Conservation (phyloP, 2,113 vertebrate species). For the Cardinalis cardinalis region DNA sequence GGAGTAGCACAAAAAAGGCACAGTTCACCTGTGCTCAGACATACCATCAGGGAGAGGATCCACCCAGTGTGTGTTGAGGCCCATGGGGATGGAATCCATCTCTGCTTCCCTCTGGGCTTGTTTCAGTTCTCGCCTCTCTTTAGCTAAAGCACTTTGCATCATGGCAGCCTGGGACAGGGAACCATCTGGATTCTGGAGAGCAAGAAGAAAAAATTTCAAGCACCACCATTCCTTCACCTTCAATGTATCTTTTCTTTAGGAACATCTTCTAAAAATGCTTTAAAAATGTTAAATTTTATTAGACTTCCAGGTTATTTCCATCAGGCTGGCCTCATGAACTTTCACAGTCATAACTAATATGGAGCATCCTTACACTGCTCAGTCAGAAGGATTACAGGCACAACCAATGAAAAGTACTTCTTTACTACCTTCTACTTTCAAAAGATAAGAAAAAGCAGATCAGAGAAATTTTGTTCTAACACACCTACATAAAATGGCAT, state of each 20-base stretch:
- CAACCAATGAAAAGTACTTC: neutral
- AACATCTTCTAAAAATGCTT: neutral
- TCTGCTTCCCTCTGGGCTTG: slow-evolving; percentile 96
- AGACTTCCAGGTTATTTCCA: neutral
- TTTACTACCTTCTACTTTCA: neutral
- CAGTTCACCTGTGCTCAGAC: neutral
- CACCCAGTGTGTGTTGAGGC: slow-evolving; percentile 98
- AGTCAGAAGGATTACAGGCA: neutral
- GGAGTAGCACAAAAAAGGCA: neutral
- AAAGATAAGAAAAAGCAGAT: neutral
- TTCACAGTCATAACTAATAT: rapidly evolving
- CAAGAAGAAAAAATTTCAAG: neutral
- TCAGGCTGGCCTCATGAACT: neutral
- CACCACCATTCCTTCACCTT: neutral
- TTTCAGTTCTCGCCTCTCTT: slow-evolving; percentile 93
- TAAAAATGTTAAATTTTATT: neutral
- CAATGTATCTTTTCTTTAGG: neutral
- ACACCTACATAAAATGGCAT: neutral
- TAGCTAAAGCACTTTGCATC: slow-evolving; percentile 98
- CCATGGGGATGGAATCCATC: slow-evolving; percentile 99
- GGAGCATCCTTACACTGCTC: neutral
- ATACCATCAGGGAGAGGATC: slow-evolving; percentile 95
- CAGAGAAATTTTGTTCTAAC: neutral
- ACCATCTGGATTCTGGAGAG: slow-evolving; percentile 90
- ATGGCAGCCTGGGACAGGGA: slow-evolving; percentile 97